Evolutionary conservation across 2,888 invertebrate species (phyloP).

Genomic region (Colostygia pectinataria): DNA sequence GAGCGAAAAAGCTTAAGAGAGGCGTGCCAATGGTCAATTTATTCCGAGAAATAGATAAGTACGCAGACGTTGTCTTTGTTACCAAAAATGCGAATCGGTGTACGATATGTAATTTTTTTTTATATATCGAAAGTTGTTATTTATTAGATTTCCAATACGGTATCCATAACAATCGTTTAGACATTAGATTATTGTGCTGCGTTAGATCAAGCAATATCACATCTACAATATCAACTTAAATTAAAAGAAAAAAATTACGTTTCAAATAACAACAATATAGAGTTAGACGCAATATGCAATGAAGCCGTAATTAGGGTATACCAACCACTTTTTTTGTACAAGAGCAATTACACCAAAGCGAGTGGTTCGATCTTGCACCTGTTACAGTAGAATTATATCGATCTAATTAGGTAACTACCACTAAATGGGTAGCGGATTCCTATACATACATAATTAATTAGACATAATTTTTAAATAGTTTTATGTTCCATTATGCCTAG

Average conservation of each 20-base stretch:
- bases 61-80: constrained; percentile 14
- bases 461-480: constrained; percentile 21
- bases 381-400: constrained; percentile 25
- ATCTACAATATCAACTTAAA: no score
- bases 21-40: constrained; percentile 20
- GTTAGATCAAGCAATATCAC: no score
- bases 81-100: constrained; percentile 12
- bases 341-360: constrained; percentile 22
- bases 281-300: no score
- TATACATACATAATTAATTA: constrained; percentile 23
- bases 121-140: not conserved
- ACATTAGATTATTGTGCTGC: not conserved
- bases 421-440: constrained; percentile 27
- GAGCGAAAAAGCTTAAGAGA: constrained; percentile 32
- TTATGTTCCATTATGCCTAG: constrained; percentile 12
- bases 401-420: constrained; percentile 31
- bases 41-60: constrained; percentile 20
- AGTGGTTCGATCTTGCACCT: constrained; percentile 27
- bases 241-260: no score
- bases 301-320: constrained; percentile 7
- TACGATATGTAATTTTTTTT: not conserved
- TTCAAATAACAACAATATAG: no score
- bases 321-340: constrained; percentile 12
- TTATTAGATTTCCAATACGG: no score
- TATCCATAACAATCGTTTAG: no score